phyloP scores from a whole-genome alignment of 2,113 vertebrate species.

The Hippoglossus stenolepis region DNA sequence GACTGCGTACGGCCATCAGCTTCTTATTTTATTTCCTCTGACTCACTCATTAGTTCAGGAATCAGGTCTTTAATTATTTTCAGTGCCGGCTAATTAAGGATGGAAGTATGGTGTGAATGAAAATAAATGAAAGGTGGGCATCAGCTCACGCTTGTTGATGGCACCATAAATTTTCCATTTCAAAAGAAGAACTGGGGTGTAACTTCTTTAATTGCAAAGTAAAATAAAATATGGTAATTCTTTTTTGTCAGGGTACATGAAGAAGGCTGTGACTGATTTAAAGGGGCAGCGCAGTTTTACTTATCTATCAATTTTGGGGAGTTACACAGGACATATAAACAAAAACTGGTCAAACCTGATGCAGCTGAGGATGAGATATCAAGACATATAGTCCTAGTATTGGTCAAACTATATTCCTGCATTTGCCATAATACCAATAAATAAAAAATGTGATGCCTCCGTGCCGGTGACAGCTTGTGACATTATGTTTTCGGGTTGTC shows the following conservation, averaged over 20 bases:
- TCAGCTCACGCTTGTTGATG: conserved; percentile 37
- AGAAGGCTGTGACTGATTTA: not conserved
- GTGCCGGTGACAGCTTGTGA: too few species aligned
- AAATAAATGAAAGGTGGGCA: conserved; percentile 58
- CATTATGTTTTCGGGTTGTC: too few species aligned
- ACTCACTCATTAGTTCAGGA: conserved; percentile 63
- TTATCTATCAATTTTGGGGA: not conserved
- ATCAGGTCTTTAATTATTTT: conserved; percentile 69
- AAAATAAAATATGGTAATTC: conserved; percentile 7
- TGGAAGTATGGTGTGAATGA: conserved; percentile 44
- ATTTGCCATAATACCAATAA: too few species aligned
- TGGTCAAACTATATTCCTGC: too few species aligned
- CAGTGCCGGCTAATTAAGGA: conserved; percentile 61
- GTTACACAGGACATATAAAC: not conserved
- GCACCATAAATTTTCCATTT: conserved; percentile 41
- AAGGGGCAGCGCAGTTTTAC: not conserved
- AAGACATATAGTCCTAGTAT: too few species aligned
- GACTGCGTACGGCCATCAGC: conserved; percentile 53
- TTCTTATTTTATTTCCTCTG: conserved; percentile 61
- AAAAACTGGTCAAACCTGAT: too few species aligned
- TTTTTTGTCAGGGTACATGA: not conserved
- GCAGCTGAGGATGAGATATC: too few species aligned
- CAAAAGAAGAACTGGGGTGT: conserved; percentile 4
- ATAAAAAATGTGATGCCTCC: too few species aligned
- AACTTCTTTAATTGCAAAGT: conserved; percentile 41